These are phyloP conservation scores for Drosophila merina DNA, from an alignment of 2,888 invertebrate genomes.

Conservation along the genomic window DNA sequence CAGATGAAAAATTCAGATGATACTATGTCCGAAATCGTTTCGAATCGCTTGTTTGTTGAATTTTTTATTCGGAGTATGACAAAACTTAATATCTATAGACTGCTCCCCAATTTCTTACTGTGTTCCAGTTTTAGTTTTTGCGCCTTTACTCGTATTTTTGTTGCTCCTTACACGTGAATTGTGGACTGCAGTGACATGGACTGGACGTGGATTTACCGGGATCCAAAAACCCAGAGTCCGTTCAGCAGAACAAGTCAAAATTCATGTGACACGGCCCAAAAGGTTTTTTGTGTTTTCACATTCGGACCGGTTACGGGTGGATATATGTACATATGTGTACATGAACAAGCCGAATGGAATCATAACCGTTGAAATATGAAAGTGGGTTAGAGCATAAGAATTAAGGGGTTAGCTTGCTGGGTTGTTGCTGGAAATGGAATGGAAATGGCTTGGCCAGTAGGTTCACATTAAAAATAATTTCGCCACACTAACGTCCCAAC, in stretches of 20 bases:
- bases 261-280: constrained; percentile 66
- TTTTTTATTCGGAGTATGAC: too few relatives aligned
- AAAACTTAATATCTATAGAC: too few relatives aligned
- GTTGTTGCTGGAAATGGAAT: constrained; percentile 13
- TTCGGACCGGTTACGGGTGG: constrained; percentile 62
- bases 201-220: constrained; percentile 36
- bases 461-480: constrained; percentile 50
- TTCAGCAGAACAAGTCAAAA: constrained; percentile 57
- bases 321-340: constrained; percentile 39
- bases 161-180: constrained; percentile 53
- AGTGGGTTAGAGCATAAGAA: constrained; percentile 33
- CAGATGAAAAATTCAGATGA: constrained; percentile 61
- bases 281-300: constrained; percentile 50
- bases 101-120: neutral
- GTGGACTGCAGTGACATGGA: constrained; percentile 70
- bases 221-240: constrained; percentile 12
- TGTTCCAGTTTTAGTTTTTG: neutral
- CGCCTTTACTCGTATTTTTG: constrained; percentile 12
- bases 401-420: constrained; percentile 17
- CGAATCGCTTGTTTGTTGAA: neutral
- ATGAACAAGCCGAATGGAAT: constrained; percentile 25
- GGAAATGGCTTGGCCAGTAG: constrained; percentile 5
- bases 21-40: neutral
- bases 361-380: constrained; percentile 43
- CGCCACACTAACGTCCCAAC: constrained; percentile 46